Percentiles rank a stretch among this genome's conserved stretches.
Conservation (phyloP, 2,888 invertebrate genomes). For the Sinohyriopsis cumingii region DNA sequence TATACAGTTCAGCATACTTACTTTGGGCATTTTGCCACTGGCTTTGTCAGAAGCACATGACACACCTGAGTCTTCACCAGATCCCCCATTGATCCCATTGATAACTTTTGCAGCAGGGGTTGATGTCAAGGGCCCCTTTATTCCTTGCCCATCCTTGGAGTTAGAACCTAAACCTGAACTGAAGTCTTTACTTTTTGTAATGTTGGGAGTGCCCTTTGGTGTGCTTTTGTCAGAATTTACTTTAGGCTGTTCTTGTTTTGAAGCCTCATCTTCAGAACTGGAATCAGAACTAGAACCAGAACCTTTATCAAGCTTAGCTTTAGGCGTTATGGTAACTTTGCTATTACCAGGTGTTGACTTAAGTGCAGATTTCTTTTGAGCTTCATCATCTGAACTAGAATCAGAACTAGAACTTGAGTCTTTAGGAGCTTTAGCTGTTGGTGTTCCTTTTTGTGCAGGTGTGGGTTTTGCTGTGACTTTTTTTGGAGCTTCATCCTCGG, state of each 20-base stretch:
- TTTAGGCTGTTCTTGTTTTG: slow-evolving; percentile 7
- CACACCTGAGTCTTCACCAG: slow-evolving; percentile 29
- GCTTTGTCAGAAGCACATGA: slow-evolving; percentile 19
- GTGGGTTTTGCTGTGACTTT: too few relatives aligned
- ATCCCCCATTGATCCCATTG: slow-evolving; percentile 24
- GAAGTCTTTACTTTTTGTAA: slow-evolving; percentile 9
- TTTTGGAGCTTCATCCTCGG: too few relatives aligned
- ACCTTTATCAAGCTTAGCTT: slow-evolving; percentile 14
- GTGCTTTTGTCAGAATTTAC: slow-evolving; percentile 3
- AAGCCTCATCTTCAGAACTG: slow-evolving; percentile 22
- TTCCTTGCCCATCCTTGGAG: slow-evolving; percentile 10
- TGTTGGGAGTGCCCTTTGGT: not conserved
- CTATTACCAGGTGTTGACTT: slow-evolving; percentile 8
- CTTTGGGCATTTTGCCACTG: not conserved
- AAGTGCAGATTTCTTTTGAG: slow-evolving; percentile 6
- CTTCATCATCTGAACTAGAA: slow-evolving; percentile 24
- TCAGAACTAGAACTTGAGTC: too few relatives aligned
- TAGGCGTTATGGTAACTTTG: slow-evolving; percentile 8
- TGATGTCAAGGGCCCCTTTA: slow-evolving; percentile 21
- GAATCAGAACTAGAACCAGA: slow-evolving; percentile 21
- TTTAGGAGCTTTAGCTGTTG: too few relatives aligned
- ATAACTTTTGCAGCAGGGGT: slow-evolving; percentile 18
- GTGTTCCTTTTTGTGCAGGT: too few relatives aligned
- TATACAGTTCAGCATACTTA: slow-evolving; percentile 3
- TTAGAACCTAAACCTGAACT: slow-evolving; percentile 41